Percentiles rank a stretch among this genome's conserved stretches.
Evolutionary conservation across 2,797 vertebrate species (phyloP).

Genomic region (Chiroxiphia lanceolata): DNA sequence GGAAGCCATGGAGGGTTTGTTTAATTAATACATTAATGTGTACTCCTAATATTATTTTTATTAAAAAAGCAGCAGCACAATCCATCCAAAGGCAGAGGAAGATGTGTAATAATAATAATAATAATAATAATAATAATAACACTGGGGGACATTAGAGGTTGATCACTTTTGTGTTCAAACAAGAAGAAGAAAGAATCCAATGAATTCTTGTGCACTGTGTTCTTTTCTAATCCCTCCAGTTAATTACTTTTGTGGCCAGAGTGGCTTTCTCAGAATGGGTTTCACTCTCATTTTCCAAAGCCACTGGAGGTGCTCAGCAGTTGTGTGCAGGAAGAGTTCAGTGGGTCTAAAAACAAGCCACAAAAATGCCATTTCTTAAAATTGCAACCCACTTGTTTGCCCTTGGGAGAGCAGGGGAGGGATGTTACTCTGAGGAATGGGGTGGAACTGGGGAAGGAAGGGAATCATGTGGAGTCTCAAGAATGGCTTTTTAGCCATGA

Average conservation of each 20-base stretch:
- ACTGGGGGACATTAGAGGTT: neutral
- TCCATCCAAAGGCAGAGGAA: neutral
- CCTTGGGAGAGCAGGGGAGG: neutral
- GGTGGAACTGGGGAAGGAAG: neutral
- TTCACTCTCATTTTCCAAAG: neutral
- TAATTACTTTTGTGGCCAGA: neutral
- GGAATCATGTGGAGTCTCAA: neutral
- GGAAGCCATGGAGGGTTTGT: neutral
- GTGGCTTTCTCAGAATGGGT: neutral
- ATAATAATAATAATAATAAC: neutral
- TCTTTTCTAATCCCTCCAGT: neutral
- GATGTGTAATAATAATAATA: neutral
- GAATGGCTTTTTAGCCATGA: slow-evolving; percentile 10
- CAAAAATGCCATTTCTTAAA: neutral
- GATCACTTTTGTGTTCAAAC: neutral
- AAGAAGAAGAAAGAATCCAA: neutral
- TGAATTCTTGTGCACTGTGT: neutral
- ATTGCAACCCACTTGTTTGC: neutral
- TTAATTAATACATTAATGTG: neutral
- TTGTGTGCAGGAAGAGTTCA: neutral
- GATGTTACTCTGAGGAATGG: neutral
- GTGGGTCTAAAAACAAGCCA: neutral
- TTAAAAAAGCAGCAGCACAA: neutral
- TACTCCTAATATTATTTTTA: neutral
- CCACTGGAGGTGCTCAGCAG: neutral